Evolutionary conservation across 2,113 vertebrate species (phyloP), one percentile per base, ranked within the genome.

Genomic region (Bujurquina vittata): DNA sequence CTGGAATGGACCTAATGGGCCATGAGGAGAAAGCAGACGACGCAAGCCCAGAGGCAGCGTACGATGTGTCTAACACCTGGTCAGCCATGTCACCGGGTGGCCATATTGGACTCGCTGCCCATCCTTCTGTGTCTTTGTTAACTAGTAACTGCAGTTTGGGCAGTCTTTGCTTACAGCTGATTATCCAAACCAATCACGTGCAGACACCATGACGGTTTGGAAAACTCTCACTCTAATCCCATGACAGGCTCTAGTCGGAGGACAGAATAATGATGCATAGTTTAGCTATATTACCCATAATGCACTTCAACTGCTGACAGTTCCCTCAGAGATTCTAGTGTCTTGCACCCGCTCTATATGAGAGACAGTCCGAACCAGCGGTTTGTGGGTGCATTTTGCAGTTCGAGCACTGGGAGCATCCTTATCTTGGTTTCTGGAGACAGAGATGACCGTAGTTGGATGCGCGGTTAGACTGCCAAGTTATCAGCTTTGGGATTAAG

Each of bases 31-130:
- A 89, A 83, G 78, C 91, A 93, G 90, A 88, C 49, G 60, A 91
- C 88, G 87, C 84, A 84, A 87, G 84, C 91, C 92, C 90, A 78
- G 72, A 91, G 87, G 90, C 87, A 43, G 75, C 61, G 43, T 86
- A 54, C 46, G 26, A 88, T 88, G 87, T 91, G 90, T 91, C 90
- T 88, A 91, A 93, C 92, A 93, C 91, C 92, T 92, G 91, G 87
- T 93, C 91, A 85, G 89, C 88, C 90, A 88, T 92, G 89, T 86
- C 80, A 87, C 87, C 37, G 22, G 69, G 75, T 17, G 56, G 87
- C 86, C 86, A 91, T 89, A 58, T 46, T 92, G 91, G 87, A 87
- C 67, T 74, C 23, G 75, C 69, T 87, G 82, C 55, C 74, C 62
- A 63, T 73, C 85, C 77, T 61, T 90, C 86, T 90, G 86, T 85